These are phyloP conservation scores for Odontomachus brunneus DNA, from an alignment of 1,140 invertebrate genomes.

Conservation along the genomic window DNA sequence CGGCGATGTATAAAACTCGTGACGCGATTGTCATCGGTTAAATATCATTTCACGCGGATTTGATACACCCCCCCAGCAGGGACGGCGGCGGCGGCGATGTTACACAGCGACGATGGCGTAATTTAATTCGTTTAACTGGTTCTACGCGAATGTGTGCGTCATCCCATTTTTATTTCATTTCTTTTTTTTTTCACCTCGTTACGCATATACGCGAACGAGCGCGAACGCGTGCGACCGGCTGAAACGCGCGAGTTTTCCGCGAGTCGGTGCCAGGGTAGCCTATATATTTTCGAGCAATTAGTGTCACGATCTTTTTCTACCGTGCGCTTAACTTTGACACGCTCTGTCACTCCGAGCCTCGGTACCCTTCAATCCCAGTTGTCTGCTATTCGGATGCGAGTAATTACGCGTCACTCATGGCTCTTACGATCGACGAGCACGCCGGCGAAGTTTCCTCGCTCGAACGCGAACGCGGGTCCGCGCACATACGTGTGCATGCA, in stretches of 20 bases:
- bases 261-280: slow-evolving; percentile 49
- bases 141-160: background rate
- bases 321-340: slow-evolving; percentile 74
- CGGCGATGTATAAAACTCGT: background rate
- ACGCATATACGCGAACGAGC: slow-evolving; percentile 24
- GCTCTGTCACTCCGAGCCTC: slow-evolving; percentile 72
- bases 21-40: slow-evolving; percentile 45
- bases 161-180: slow-evolving; percentile 37
- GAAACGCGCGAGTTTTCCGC: slow-evolving; percentile 60
- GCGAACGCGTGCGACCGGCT: slow-evolving; percentile 8
- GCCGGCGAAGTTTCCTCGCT: slow-evolving; percentile 72
- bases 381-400: slow-evolving; percentile 77
- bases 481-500: no score
- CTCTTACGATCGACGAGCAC: slow-evolving; percentile 74
- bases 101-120: slow-evolving; percentile 1
- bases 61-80: slow-evolving; percentile 11
- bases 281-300: slow-evolving; percentile 76
- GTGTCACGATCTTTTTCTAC: slow-evolving; percentile 75
- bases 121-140: slow-evolving; percentile 42
- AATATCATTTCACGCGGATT: slow-evolving; percentile 41
- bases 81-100: background rate
- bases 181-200: slow-evolving; percentile 18
- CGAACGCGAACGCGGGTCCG: slow-evolving; percentile 46
- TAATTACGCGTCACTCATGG: slow-evolving; percentile 77
- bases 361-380: slow-evolving; percentile 75